Conservation (phyloP, 2,113 vertebrate species). For the Rhinopomastus cyanomelas region DNA sequence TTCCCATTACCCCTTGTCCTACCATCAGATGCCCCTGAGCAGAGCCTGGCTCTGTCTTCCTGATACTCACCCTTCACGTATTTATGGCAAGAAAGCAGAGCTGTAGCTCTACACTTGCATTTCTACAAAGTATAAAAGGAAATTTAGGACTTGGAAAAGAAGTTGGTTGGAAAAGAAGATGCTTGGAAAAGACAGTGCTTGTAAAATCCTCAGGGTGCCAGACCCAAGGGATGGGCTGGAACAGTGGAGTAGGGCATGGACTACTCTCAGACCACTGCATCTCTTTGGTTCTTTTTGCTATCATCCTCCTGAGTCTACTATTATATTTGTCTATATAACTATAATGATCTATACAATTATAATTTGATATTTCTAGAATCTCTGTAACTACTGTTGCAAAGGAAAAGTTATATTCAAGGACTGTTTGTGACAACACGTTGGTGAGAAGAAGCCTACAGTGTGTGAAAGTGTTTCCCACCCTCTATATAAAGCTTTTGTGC, state of each 20-base stretch:
- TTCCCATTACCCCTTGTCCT: too few species aligned
- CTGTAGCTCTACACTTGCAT: background rate
- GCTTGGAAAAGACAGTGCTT: background rate
- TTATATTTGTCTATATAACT: background rate
- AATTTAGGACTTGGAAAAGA: background rate
- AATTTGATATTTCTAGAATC: background rate
- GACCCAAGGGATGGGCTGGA: background rate
- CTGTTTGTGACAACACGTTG: background rate
- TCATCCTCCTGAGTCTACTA: background rate
- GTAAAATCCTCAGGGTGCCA: background rate
- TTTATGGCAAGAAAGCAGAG: background rate
- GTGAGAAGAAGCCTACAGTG: background rate
- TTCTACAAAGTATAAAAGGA: background rate
- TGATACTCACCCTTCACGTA: too few species aligned
- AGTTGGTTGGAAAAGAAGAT: too few species aligned
- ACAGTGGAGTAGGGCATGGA: background rate
- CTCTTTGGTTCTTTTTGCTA: rapidly evolving
- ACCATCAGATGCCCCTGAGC: too few species aligned
- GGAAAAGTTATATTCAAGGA: background rate
- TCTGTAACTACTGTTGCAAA: background rate
- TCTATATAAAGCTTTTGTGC: background rate
- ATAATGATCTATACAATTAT: too few species aligned
- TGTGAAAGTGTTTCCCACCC: background rate
- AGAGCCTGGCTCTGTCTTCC: too few species aligned
- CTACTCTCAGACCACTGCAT: too few species aligned